These are phyloP conservation scores for Myocastor coypus DNA, from an alignment of 2,113 vertebrate species.

Conservation along the genomic window DNA sequence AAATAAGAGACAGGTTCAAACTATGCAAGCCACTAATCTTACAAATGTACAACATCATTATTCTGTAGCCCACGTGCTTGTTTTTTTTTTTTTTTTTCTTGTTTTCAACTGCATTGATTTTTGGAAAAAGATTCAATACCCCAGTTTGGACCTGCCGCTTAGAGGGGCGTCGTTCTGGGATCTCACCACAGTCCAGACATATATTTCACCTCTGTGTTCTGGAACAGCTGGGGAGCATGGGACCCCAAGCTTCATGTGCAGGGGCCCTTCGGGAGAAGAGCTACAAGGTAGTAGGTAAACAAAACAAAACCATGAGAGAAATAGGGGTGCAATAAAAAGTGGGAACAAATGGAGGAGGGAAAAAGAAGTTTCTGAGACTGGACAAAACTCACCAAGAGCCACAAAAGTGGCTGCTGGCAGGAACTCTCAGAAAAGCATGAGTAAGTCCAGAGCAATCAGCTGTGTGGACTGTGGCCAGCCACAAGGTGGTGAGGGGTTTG, in stretches of 20 bases:
- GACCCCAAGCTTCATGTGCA: rapidly evolving
- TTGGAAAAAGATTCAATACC: neutral
- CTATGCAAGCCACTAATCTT: rapidly evolving
- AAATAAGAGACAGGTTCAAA: neutral
- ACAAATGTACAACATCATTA: neutral
- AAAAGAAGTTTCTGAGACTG: neutral
- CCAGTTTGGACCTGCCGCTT: neutral
- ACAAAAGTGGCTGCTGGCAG: neutral
- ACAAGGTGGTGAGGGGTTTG: neutral
- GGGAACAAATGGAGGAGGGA: rapidly evolving
- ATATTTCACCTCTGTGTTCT: rapidly evolving
- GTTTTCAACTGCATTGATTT: neutral
- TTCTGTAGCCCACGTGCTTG: neutral
- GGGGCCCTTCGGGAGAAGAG: rapidly evolving
- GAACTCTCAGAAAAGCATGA: neutral
- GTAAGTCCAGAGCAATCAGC: too few species aligned
- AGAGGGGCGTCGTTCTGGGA: rapidly evolving
- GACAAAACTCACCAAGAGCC: neutral
- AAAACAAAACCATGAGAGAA: neutral
- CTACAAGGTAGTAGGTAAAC: rapidly evolving
- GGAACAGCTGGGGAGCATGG: rapidly evolving
- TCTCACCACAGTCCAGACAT: rapidly evolving
- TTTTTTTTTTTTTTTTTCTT: neutral
- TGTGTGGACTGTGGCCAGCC: neutral
- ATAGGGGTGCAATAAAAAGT: neutral